Evolutionary conservation across 2,113 vertebrate genomes (phyloP).

Genomic region (human): GRCh38 chr15:83130001-83130500

Average conservation of each 20-base stretch:
- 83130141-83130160: neutral
- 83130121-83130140: neutral
- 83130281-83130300: neutral
- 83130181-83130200: neutral
- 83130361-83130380: neutral
- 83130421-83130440: neutral
- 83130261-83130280: neutral
- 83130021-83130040: neutral
- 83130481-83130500: neutral
- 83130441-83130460: neutral
- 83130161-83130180: neutral
- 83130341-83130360: neutral
- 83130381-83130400: neutral
- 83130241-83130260: neutral
- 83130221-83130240: neutral
- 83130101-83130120: neutral
- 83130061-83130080: neutral
- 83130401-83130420: neutral
- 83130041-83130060: neutral
- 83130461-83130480: neutral
- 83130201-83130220: neutral
- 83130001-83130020: neutral
- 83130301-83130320: neutral
- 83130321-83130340: neutral
- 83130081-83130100: neutral